Evolutionary conservation across 1,140 invertebrate genomes (phyloP), one percentile per base, ranked within the genome.

Genomic region (Trichonephila clavata): DNA sequence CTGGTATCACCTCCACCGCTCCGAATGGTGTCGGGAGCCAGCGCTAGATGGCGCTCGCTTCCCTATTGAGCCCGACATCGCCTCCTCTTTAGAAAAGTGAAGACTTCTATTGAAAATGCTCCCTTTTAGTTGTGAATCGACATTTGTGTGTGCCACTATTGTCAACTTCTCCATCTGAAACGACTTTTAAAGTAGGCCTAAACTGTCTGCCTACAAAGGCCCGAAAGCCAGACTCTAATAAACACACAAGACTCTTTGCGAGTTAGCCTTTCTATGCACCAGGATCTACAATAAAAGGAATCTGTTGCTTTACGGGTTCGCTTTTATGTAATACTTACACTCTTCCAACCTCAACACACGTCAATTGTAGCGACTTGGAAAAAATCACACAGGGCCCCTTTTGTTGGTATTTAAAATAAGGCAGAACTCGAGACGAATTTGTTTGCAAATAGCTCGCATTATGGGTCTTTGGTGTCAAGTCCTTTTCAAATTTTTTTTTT

Each of bases 141-240:
- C 91, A 60, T 92, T 92, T 92, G 90, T 91, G 80, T 84, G 77
- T 43, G n/a, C 57, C 6, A 86, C 88, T n/a, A 91, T 91, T 91
- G 89, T 91, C 24, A 90, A 43, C 59, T 16, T 7, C 57, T 86
- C 59, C 86, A 63, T 59, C 91, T 77, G 91, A 92, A 84, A 84
- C 59, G 90, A 86, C 65, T 63, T 68, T 21, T 92, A 92, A 92
- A 92, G 91, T 92, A 92, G 91, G 63, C 91, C 91, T 92, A 92
- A 89, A 92, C 91, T 86, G 91, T 92, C n/a, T 57, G 80, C 27
- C 80, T 84, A 92, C 81, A 92, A 92, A 92, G 68, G 63, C 59
- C 60, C 21, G 8, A 43, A 77, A 20, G n/a, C 57, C 50, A 60
- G 61, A 7, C 61, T 83, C 90, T 92, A 92, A 92, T 92, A 92